phyloP scores from a whole-genome alignment of 2,113 vertebrate species.

The Otis tarda region DNA sequence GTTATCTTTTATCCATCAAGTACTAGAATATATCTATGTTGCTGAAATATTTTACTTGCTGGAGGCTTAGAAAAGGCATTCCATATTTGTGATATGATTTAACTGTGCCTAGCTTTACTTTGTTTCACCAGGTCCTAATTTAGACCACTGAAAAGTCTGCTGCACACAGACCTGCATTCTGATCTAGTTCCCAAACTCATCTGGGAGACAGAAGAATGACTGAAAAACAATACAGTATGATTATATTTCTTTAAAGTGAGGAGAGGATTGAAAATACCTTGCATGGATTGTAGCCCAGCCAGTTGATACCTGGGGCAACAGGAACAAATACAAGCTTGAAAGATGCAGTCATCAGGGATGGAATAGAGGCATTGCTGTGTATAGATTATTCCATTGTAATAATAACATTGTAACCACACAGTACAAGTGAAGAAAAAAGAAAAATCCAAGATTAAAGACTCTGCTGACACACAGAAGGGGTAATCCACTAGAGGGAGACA shows the following conservation, averaged over 20 bases:
- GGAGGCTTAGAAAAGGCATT: background rate
- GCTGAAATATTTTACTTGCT: background rate
- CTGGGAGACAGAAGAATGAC: background rate
- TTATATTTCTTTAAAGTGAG: background rate
- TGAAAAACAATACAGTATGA: background rate
- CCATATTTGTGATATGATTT: background rate
- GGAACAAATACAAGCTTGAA: background rate
- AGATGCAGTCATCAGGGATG: background rate
- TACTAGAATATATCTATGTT: background rate
- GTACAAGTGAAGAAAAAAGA: background rate
- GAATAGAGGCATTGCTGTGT: background rate
- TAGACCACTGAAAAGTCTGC: background rate
- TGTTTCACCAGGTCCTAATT: background rate
- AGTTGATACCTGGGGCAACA: background rate
- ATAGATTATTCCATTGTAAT: background rate
- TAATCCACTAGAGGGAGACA: constrained; percentile 11
- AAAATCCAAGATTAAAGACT: background rate
- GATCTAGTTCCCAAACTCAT: background rate
- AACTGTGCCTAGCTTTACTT: background rate
- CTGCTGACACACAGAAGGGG: background rate
- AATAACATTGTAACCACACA: background rate
- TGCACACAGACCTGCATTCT: background rate
- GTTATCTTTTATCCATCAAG: background rate
- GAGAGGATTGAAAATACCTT: background rate
- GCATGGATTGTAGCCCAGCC: background rate